These are phyloP conservation scores for Dendrophyllia cribrosa DNA, from an alignment of 64 coral and sea anemone genomes.

Conservation along the genomic window DNA sequence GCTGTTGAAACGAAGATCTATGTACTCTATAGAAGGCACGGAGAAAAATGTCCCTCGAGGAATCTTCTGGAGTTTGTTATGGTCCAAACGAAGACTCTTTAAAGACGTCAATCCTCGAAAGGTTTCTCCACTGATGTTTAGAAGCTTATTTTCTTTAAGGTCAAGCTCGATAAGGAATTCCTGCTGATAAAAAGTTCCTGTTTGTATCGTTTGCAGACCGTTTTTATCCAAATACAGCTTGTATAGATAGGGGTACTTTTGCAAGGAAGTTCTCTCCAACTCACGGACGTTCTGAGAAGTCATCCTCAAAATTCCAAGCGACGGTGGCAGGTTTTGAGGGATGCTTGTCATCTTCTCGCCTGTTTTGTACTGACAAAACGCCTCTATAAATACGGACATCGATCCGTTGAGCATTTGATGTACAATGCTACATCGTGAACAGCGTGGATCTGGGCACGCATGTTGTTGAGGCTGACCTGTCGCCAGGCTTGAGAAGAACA, in stretches of 20 bases:
- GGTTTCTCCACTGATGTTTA: neutral
- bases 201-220: neutral
- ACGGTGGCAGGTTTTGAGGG: constrained; percentile 9
- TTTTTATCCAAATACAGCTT: constrained; percentile 51
- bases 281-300: neutral
- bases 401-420: neutral
- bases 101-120: constrained; percentile 47
- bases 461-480: neutral
- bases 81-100: neutral
- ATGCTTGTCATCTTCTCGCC: constrained; percentile 8
- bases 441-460: neutral
- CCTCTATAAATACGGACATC: neutral
- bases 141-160: constrained; percentile 42
- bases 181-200: constrained; percentile 37
- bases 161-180: neutral
- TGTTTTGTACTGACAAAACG: neutral
- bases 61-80: constrained; percentile 33
- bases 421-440: neutral
- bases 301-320: constrained; percentile 10
- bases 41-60: neutral
- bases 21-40: neutral
- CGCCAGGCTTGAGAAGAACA: neutral
- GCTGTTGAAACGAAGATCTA: constrained; percentile 39
- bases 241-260: constrained; percentile 10
- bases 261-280: constrained; percentile 33